These are phyloP conservation scores for Apteryx mantelli DNA, from an alignment of 2,113 vertebrate genomes.

Conservation along the genomic window DNA sequence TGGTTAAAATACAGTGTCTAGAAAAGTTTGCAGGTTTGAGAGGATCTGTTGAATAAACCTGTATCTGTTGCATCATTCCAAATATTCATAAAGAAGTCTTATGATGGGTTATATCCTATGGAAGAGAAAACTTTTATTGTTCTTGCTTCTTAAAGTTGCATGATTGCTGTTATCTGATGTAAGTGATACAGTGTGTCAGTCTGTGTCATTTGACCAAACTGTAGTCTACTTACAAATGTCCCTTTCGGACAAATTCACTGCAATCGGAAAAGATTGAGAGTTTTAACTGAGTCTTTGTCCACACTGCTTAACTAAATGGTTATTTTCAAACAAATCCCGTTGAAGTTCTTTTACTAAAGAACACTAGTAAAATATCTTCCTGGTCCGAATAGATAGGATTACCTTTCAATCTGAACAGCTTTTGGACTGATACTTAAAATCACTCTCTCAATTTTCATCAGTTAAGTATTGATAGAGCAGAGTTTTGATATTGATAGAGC, in stretches of 20 bases:
- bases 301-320: neutral
- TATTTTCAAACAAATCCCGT: neutral
- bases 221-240: neutral
- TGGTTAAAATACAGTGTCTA: neutral
- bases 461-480: neutral
- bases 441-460: neutral
- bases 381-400: neutral
- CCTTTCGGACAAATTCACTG: neutral
- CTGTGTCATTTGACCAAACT: neutral
- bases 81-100: neutral
- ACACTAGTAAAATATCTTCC: neutral
- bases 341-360: neutral
- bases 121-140: neutral
- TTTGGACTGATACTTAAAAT: neutral
- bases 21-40: neutral
- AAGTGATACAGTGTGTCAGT: neutral
- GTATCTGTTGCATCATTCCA: neutral
- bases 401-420: neutral
- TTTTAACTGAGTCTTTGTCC: neutral
- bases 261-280: neutral
- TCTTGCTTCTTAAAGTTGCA: neutral
- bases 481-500: neutral
- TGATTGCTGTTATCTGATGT: neutral
- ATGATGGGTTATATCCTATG: neutral
- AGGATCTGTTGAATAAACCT: neutral